Percentiles rank a stretch among this genome's conserved stretches.
Conservation (phyloP, 2,113 vertebrate genomes). For the Speoplatyrhinus poulsoni region DNA sequence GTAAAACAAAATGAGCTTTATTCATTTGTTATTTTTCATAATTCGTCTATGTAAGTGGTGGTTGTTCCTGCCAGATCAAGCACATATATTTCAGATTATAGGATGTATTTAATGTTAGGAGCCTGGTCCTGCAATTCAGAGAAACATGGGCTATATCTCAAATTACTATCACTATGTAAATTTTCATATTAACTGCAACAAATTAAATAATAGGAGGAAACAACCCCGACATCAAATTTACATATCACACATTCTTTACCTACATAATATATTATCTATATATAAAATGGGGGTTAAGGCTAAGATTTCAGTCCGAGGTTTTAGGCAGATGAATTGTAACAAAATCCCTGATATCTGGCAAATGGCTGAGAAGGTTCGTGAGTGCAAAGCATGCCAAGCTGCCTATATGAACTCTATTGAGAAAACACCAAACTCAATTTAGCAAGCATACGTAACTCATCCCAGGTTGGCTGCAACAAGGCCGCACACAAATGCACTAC, state of each 20-base stretch:
- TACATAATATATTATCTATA: slow-evolving; percentile 27
- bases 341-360: slow-evolving; percentile 81
- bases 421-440: slow-evolving; percentile 46
- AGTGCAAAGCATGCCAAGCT: slow-evolving; percentile 75
- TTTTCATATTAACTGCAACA: slow-evolving; percentile 39
- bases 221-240: slow-evolving; percentile 72
- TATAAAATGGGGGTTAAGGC: slow-evolving; percentile 78
- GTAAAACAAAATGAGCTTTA: slow-evolving; percentile 78
- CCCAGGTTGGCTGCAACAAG: slow-evolving; percentile 21
- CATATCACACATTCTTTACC: slow-evolving; percentile 51
- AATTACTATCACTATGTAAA: slow-evolving; percentile 33
- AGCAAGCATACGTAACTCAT: slow-evolving; percentile 37
- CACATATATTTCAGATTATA: slow-evolving; percentile 56
- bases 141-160: slow-evolving; percentile 55
- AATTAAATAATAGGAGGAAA: slow-evolving; percentile 54
- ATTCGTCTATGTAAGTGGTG: slow-evolving; percentile 59
- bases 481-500: slow-evolving; percentile 47
- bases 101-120: slow-evolving; percentile 39
- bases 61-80: slow-evolving; percentile 60
- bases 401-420: slow-evolving; percentile 56
- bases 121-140: slow-evolving; percentile 59
- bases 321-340: slow-evolving; percentile 72
- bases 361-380: slow-evolving; percentile 72
- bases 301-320: slow-evolving; percentile 73
- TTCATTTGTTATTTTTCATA: slow-evolving; percentile 64